phyloP scores from a whole-genome alignment of 2,888 invertebrate species.

The Maniola hyperantus region DNA sequence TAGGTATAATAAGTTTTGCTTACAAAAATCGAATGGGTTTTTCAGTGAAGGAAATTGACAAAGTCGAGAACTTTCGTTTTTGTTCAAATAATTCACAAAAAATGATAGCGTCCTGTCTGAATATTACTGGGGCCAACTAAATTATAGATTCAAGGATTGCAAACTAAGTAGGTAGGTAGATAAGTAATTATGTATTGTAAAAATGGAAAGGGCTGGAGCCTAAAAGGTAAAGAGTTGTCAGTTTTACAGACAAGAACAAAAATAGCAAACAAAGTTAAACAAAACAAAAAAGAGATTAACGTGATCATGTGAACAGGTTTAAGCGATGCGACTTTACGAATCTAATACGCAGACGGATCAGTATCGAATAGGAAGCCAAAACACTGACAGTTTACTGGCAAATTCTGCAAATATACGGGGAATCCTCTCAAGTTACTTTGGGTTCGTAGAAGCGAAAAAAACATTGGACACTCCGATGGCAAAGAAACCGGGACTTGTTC shows the following conservation, averaged over 20 bases:
- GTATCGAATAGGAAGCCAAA: conserved; percentile 23
- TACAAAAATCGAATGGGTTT: background rate
- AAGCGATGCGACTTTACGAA: conserved; percentile 6
- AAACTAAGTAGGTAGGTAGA: too few relatives aligned
- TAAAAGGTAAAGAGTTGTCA: background rate
- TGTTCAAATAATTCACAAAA: conserved; percentile 4
- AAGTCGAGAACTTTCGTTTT: background rate
- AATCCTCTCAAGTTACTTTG: conserved; percentile 20
- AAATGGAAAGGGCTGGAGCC: background rate
- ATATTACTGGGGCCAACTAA: background rate
- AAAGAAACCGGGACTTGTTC: conserved; percentile 19
- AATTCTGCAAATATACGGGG: conserved; percentile 21
- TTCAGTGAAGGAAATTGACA: background rate
- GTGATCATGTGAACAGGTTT: background rate
- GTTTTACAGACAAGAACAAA: background rate
- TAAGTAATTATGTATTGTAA: too few relatives aligned
- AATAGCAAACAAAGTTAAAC: background rate
- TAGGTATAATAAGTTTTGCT: too few relatives aligned
- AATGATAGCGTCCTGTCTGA: conserved; percentile 1
- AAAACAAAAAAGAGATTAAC: background rate
- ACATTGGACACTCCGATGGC: conserved; percentile 21
- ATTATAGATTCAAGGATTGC: background rate
- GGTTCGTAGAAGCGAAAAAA: conserved; percentile 19
- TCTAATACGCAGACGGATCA: conserved; percentile 10
- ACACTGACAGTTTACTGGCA: conserved; percentile 14